phyloP scores from a whole-genome alignment of 1,140 invertebrate genomes.

The Limonius californicus region DNA sequence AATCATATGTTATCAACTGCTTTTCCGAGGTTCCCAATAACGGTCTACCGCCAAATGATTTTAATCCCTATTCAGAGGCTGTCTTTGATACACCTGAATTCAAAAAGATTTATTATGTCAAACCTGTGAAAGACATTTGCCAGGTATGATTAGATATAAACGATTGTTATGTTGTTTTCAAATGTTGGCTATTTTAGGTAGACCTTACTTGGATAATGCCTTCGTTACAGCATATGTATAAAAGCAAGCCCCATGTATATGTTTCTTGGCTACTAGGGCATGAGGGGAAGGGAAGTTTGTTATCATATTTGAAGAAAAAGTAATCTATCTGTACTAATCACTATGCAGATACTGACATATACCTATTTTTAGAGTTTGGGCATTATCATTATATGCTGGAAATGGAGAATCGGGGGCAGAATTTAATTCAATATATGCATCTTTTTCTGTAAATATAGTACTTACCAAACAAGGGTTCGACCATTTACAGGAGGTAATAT shows the following conservation, averaged over 20 bases:
- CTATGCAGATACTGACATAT: not conserved
- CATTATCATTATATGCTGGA: conserved; percentile 71
- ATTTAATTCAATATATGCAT: conserved; percentile 65
- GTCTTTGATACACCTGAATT: conserved; percentile 65
- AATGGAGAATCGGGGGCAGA: conserved; percentile 73
- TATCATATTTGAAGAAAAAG: conserved; percentile 77
- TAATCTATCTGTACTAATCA: conserved; percentile 40
- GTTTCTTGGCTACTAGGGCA: conserved; percentile 81
- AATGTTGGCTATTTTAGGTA: conserved; percentile 51
- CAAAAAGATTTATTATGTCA: conserved; percentile 71
- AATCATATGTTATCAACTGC: conserved; percentile 60
- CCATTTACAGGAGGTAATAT: conserved; percentile 5
- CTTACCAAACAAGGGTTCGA: conserved; percentile 72
- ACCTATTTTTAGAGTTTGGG: conserved; percentile 65
- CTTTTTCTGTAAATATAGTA: conserved; percentile 71
- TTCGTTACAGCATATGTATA: conserved; percentile 68
- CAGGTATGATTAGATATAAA: conserved; percentile 49
- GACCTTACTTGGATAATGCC: conserved; percentile 78
- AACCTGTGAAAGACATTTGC: conserved; percentile 71
- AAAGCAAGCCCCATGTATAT: conserved; percentile 74
- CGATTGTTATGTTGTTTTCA: not conserved
- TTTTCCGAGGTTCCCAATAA: conserved; percentile 66
- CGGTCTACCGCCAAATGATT: conserved; percentile 56
- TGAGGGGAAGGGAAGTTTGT: conserved; percentile 82
- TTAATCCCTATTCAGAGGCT: conserved; percentile 47